Base-by-base conservation (phyloP, 2,888 invertebrate genomes). In the Theretra japonica region DNA sequence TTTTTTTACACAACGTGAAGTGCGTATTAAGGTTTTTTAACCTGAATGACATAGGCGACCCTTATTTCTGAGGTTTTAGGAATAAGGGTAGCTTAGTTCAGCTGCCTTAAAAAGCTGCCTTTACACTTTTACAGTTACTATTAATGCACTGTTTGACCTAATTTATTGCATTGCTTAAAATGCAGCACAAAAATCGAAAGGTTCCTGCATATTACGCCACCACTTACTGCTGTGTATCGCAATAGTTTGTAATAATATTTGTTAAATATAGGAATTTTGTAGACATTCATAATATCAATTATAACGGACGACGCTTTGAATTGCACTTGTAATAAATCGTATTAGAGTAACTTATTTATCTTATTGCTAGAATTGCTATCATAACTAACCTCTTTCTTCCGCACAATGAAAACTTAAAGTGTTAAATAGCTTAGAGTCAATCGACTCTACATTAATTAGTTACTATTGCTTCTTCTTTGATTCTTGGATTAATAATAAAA, bases 31-130 rank as follows among this genome's bases (percentile, higher is more conserved):
- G 23, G 6, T 23, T 48, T 62, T 65, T 48, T 48, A 65, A 65
- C 65, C 2, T 5, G 53, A 17, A 48, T 17, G 48, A 65, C 48
- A 15, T 48, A 17, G 41, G 65, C 65, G 48, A 48, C 23, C 65
- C 62, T 48, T 65, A 23, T 65, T 65, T 65, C 23, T 65, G 17
- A 48, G 65, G 41, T 50, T 62, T 59, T 58, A 48, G 25, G 48
- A 59, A 59, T 62, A 58, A 59, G 68, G 59, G 48, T 57, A 41
- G 48, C 33, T 71, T 23, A 58, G 53, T 56, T 25, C 15, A 21
- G 50, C 17, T 60, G 70, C 59, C 69, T 76, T 53, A 53, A 17
- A 50, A 53, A 53, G 53, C 53, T 53, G 53, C 53, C 53, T 59
- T 60, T 60, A 19, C 2, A 58, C 4, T 25, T 28, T 60, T 28